These are phyloP conservation scores for Agrochola macilenta DNA, from an alignment of 2,888 invertebrate species.

Conservation along the genomic window DNA sequence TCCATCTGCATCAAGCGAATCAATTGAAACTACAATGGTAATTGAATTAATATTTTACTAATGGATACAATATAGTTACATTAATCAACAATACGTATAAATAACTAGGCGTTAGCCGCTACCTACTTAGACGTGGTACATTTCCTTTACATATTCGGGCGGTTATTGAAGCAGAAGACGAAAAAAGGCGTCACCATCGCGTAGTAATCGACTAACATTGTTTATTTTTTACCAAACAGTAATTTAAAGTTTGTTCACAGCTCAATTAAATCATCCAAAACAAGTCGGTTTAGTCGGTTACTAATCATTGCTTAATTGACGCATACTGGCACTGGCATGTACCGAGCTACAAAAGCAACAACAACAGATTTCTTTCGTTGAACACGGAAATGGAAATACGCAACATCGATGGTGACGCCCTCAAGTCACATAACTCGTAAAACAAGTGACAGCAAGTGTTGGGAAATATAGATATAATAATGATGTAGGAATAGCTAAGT, in stretches of 20 bases:
- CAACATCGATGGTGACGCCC: slow-evolving; percentile 19
- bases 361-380: neutral
- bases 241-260: neutral
- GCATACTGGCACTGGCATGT: neutral
- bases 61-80: slow-evolving; percentile 88
- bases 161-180: slow-evolving; percentile 14
- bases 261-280: neutral
- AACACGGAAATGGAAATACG: neutral
- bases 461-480: slow-evolving; percentile 23
- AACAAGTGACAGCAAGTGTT: slow-evolving; percentile 26
- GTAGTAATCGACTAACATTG: neutral
- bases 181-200: slow-evolving; percentile 22
- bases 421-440: slow-evolving; percentile 7
- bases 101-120: slow-evolving; percentile 83
- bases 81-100: slow-evolving; percentile 88
- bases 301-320: neutral
- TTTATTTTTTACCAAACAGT: neutral
- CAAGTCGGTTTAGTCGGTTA: neutral
- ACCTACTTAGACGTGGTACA: slow-evolving; percentile 70
- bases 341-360: neutral
- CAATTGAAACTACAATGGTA: slow-evolving; percentile 64
- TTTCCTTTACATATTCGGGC: slow-evolving; percentile 55
- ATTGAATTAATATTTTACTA: slow-evolving; percentile 86
- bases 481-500: slow-evolving; percentile 15
- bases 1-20: slow-evolving; percentile 4